Evolutionary conservation across 2,888 invertebrate genomes (phyloP).

Genomic region (Drosophila tripunctata): DNA sequence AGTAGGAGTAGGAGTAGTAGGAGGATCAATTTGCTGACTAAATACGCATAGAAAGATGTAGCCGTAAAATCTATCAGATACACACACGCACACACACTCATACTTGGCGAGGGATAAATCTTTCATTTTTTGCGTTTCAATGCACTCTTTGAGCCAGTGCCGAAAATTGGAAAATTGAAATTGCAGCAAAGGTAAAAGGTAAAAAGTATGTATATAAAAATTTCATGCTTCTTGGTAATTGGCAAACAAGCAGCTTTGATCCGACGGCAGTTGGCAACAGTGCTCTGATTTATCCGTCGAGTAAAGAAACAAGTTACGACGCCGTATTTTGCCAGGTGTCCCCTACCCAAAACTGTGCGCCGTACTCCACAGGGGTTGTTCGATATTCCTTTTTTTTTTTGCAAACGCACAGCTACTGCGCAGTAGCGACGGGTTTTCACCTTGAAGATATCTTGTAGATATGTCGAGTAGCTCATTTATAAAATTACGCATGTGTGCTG

Average conservation of each 20-base stretch:
- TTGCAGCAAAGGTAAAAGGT: constrained; percentile 34
- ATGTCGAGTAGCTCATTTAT: constrained; percentile 8
- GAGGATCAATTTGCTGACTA: constrained; percentile 79
- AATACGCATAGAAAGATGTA: constrained; percentile 75
- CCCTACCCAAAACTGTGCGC: neutral
- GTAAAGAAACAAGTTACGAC: constrained; percentile 52
- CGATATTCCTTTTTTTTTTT: constrained; percentile 35
- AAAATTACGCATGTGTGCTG: constrained; percentile 26
- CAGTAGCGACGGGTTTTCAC: constrained; percentile 60
- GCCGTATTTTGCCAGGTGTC: constrained; percentile 60
- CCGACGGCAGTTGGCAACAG: constrained; percentile 53
- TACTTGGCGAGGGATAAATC: constrained; percentile 47
- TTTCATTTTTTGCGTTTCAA: constrained; percentile 75
- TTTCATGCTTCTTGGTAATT: constrained; percentile 75
- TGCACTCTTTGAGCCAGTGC: constrained; percentile 67
- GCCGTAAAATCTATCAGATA: constrained; percentile 68
- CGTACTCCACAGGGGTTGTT: constrained; percentile 49
- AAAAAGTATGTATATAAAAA: constrained; percentile 28
- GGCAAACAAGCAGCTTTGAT: constrained; percentile 53
- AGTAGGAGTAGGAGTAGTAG: neutral
- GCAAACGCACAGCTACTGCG: constrained; percentile 49
- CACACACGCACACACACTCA: constrained; percentile 31
- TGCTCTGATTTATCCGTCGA: constrained; percentile 18
- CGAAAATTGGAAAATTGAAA: constrained; percentile 74
- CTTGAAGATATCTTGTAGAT: constrained; percentile 28